A percentile compares a stretch with the other conserved stretches of the same genome.
Evolutionary conservation across 2,797 vertebrate species (phyloP).

Genomic region (Crossoptilon crossoptilon): DNA sequence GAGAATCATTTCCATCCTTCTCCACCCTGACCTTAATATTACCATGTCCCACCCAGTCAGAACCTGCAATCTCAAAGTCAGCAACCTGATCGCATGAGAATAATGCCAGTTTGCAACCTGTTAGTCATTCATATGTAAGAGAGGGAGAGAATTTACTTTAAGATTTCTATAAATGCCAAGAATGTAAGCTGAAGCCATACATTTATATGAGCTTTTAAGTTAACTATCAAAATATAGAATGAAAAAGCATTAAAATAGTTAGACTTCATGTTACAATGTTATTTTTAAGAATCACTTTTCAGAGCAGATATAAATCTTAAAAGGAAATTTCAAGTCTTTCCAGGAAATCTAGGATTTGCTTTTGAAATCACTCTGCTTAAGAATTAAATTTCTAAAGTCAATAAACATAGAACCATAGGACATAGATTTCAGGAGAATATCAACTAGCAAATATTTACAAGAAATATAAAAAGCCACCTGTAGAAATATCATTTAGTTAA

Average conservation of each 20-base stretch:
- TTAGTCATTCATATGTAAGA: background rate
- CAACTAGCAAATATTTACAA: background rate
- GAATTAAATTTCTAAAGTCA: background rate
- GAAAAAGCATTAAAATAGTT: background rate
- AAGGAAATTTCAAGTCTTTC: background rate
- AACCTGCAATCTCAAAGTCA: background rate
- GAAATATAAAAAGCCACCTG: background rate
- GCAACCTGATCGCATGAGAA: background rate
- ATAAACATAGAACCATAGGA: background rate
- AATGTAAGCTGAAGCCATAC: background rate
- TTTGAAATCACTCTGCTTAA: conserved; percentile 1
- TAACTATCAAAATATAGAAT: background rate
- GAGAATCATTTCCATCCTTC: background rate
- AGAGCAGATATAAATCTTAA: background rate
- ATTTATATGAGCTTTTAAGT: background rate
- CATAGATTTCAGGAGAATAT: background rate
- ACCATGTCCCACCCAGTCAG: background rate
- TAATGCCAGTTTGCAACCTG: background rate
- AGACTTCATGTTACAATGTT: background rate
- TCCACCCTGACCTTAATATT: background rate
- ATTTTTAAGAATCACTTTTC: conserved; percentile 6
- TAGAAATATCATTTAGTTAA: background rate
- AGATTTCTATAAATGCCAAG: background rate
- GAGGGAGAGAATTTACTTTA: background rate
- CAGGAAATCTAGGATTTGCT: background rate